phyloP scores from a whole-genome alignment of 1,140 invertebrate species.

The Mercenaria mercenaria region DNA sequence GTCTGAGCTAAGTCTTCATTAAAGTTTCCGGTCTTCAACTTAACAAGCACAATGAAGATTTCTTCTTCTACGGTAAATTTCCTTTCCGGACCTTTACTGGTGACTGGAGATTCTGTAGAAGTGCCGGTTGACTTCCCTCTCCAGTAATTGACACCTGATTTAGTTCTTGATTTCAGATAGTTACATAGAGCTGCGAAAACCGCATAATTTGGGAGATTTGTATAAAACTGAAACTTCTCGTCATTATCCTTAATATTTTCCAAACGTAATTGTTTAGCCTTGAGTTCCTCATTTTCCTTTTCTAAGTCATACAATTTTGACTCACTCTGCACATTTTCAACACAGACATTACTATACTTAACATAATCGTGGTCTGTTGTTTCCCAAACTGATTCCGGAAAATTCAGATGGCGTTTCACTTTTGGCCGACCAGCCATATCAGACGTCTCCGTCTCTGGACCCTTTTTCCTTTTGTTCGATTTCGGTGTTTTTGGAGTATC shows the following conservation, averaged over 20 bases:
- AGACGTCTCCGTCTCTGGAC: too few species aligned
- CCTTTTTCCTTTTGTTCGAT: not conserved
- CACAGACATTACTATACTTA: not conserved
- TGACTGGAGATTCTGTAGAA: not conserved
- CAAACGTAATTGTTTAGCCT: not conserved
- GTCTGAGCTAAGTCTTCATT: conserved; percentile 29
- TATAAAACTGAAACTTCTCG: conserved; percentile 42
- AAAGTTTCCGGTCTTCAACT: conserved; percentile 28
- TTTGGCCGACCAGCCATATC: not conserved
- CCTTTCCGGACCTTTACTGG: not conserved
- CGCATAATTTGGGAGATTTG: conserved; percentile 22
- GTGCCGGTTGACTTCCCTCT: not conserved
- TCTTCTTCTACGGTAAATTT: conserved; percentile 21
- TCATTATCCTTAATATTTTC: conserved; percentile 35
- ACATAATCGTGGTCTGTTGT: not conserved
- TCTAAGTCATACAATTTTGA: not conserved
- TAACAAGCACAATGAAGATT: conserved; percentile 19
- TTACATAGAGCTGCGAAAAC: conserved; percentile 1
- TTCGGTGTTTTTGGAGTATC: not conserved
- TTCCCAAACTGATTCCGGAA: not conserved
- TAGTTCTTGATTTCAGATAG: not conserved
- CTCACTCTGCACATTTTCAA: not conserved
- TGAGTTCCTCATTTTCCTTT: conserved; percentile 28
- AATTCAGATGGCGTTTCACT: not conserved
- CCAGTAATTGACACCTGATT: conserved; percentile 4